Evolutionary conservation across 2,888 invertebrate species (phyloP), one percentile per base, ranked within the genome.

Genomic region (Erpobdella octoculata): DNA sequence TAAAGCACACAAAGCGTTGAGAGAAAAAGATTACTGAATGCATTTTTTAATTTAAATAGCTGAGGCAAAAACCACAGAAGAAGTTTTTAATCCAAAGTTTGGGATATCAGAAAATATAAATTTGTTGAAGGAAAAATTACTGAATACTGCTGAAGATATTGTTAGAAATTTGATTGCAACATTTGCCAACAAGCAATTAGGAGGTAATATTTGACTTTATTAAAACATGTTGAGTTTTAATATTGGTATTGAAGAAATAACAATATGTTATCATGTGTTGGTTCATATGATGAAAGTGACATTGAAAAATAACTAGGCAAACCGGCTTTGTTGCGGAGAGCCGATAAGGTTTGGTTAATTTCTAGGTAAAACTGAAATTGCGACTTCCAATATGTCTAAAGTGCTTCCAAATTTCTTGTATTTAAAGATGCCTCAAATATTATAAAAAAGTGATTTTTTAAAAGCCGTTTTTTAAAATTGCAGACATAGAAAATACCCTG

Each of bases 141-240:
- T 53, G 15, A 53, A 9, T 6, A 53, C 53, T 53, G 53, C 53
- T 53, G 53, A 53, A n/a, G 53, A 53, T 9, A n/a, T 15, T 53
- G 21, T 53, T 21, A 53, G n/a, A n/a, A n/a, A n/a, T n/a, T n/a
- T n/a, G n/a, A n/a, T n/a, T n/a, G n/a, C n/a, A n/a, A n/a, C n/a
- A n/a, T n/a, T n/a, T n/a, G n/a, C n/a, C n/a, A n/a, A n/a, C n/a
- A 53, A 53, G 4, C 53, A 53, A 53, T 53, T 53, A 53, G 21
- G 53, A 53, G 28, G 9, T 25, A 53, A 25, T 53, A 25, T 21
- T 21, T 53, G 53, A 12, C 53, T 53, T n/a, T n/a, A n/a, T n/a
- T n/a, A n/a, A n/a, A n/a, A n/a, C n/a, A n/a, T n/a, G n/a, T n/a
- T n/a, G n/a, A n/a, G n/a, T n/a, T n/a, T n/a, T n/a, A n/a, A n/a